phyloP scores from a whole-genome alignment of 2,113 vertebrate species.

The Bos javanicus region DNA sequence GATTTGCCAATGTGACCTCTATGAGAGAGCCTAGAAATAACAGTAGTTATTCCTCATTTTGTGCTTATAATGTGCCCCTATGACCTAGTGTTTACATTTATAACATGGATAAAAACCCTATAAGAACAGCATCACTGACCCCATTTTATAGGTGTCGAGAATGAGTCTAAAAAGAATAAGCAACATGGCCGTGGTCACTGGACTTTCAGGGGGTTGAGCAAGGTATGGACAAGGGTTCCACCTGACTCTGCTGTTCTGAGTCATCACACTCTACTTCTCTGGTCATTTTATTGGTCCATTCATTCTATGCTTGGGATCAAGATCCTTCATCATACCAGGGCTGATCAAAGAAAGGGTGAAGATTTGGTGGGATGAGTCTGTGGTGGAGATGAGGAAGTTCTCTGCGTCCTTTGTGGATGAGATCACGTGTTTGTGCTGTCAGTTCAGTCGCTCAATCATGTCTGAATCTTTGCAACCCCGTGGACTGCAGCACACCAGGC shows the following conservation, averaged over 20 bases:
- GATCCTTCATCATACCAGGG: not conserved
- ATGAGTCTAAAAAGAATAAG: not conserved
- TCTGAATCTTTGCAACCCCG: not conserved
- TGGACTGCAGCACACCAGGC: not conserved
- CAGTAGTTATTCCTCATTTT: not conserved
- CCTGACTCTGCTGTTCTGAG: not conserved
- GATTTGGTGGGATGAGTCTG: not conserved
- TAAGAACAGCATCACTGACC: not conserved
- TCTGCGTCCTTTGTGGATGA: not conserved
- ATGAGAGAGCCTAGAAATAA: not conserved
- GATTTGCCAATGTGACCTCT: not conserved
- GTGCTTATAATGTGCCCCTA: not conserved
- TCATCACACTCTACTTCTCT: not conserved
- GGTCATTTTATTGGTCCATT: not conserved
- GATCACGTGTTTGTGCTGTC: accelerated
- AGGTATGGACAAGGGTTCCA: not conserved
- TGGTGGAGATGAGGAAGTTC: not conserved
- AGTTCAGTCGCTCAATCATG: not conserved
- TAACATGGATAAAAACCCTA: not conserved
- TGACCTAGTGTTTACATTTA: not conserved
- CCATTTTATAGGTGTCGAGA: not conserved
- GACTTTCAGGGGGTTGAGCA: not conserved
- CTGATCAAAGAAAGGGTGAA: not conserved
- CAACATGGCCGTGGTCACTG: not conserved
- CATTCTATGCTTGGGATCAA: not conserved